phyloP scores from a whole-genome alignment of 2,888 invertebrate genomes.

The Hirtodrosophila duncani region DNA sequence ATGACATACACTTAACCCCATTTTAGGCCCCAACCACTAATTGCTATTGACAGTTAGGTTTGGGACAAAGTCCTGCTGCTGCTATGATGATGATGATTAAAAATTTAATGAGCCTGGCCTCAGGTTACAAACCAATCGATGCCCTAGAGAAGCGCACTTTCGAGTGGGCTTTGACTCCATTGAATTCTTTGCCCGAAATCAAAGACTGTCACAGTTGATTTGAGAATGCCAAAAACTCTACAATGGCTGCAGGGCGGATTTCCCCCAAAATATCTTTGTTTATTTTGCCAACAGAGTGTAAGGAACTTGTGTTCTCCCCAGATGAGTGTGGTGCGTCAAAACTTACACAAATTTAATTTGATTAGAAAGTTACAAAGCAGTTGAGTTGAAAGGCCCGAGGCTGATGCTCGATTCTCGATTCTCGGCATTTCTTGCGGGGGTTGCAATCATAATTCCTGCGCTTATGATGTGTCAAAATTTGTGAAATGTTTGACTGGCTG shows the following conservation, averaged over 20 bases:
- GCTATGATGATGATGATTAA: constrained; percentile 58
- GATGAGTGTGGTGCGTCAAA: no score
- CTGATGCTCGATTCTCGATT: no score
- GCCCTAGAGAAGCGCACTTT: no score
- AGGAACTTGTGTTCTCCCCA: constrained; percentile 40
- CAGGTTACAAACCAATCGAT: background rate
- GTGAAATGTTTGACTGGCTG: constrained; percentile 35
- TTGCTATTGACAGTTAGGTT: constrained; percentile 56
- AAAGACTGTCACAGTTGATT: constrained; percentile 10
- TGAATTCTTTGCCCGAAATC: background rate
- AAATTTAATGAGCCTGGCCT: constrained; percentile 42
- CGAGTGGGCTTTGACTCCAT: background rate
- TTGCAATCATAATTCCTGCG: no score
- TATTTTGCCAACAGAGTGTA: background rate
- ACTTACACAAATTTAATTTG: constrained; percentile 66
- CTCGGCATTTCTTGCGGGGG: no score
- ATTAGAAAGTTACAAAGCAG: constrained; percentile 53
- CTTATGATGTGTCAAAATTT: constrained; percentile 46
- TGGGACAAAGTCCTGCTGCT: constrained; percentile 6
- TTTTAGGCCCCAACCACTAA: constrained; percentile 32
- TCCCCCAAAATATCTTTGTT: background rate
- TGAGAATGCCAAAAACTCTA: constrained; percentile 10
- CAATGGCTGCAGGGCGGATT: constrained; percentile 12
- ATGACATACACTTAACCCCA: constrained; percentile 14
- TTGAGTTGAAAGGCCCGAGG: no score